Base-by-base conservation (phyloP, 2,888 invertebrate species). In the Caenorhabditis panamensis region DNA sequence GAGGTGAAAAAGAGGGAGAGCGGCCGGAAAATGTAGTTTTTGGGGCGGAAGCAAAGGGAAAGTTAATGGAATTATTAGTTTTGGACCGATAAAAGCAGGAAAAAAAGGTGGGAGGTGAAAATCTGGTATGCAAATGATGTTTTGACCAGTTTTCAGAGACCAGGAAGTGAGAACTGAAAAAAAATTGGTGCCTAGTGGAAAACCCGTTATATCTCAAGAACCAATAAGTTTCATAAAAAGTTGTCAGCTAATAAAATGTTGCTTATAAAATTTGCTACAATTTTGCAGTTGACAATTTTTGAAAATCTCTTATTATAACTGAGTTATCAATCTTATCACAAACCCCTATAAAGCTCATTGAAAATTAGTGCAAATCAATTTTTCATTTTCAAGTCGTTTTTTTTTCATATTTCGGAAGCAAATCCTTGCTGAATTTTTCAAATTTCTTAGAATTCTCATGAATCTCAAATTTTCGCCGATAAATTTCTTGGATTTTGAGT, bases 391-490 rank as follows among this genome's bases (percentile, higher is more conserved):
- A n/a, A n/a, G 36, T 47, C 5, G 9, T 47, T 47, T 47, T 16
- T 47, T 16, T 47, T n/a, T 47, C n/a, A 31, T 22, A 31, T 16
- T 31, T 6, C 31, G 6, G 16, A 1, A 56, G 6, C 22, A 56
- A 56, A 28, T 16, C 31, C 20, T n/a, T n/a, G 20, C 8, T 5
- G 16, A 16, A 20, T 51, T 20, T 16, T 20, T 8, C 2, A 58
- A 58, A 41, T 11, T 53, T 36, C 36, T 20, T 26, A 49, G 49
- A 36, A 18, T 61, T 71, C 71, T 71, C 71, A 71, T 71, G 71
- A 71, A 71, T 71, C 71, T 71, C 61, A 71, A 71, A 71, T 71
- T 62, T 41, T 54, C 16, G 24, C 31, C n/a, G n/a, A n/a, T 31
- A 31, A 9, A 31, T 31, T 31, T 8, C 31, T 31, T 31, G 5